phyloP scores from a whole-genome alignment of 1,140 invertebrate genomes.

The Eumaeus atala region DNA sequence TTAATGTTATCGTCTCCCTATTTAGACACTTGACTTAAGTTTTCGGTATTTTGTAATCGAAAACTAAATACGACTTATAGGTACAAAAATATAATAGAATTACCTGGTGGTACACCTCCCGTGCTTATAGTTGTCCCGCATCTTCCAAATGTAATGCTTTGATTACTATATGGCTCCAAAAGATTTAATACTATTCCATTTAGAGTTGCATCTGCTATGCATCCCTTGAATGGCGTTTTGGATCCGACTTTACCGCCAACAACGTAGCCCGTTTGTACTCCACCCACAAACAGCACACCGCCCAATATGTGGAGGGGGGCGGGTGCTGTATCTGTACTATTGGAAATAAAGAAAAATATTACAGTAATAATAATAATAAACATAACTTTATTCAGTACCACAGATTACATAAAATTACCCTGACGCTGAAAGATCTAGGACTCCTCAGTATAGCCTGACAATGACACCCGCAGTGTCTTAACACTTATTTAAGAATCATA shows the following conservation, averaged over 20 bases:
- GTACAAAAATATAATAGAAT: not conserved
- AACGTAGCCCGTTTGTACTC: slow-evolving; percentile 79
- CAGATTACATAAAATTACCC: no score
- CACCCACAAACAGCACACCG: slow-evolving; percentile 89
- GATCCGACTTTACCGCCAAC: slow-evolving; percentile 51
- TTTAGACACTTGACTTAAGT: no score
- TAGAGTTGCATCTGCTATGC: slow-evolving; percentile 90
- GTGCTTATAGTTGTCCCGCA: slow-evolving; percentile 50
- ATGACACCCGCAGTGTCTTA: no score
- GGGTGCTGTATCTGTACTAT: slow-evolving; percentile 74
- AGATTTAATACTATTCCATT: slow-evolving; percentile 89
- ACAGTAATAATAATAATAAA: slow-evolving; percentile 6
- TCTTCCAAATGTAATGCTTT: slow-evolving; percentile 53
- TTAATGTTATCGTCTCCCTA: no score
- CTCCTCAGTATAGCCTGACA: no score
- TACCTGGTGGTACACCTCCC: slow-evolving; percentile 49
- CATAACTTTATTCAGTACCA: no score
- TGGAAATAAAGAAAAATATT: slow-evolving; percentile 14
- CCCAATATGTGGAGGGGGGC: slow-evolving; percentile 76
- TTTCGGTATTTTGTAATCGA: no score
- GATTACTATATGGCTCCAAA: slow-evolving; percentile 46
- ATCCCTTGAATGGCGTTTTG: slow-evolving; percentile 82
- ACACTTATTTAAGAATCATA: no score
- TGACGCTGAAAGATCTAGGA: no score
- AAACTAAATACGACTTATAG: no score